These are phyloP conservation scores for Motacilla alba DNA, from an alignment of 2,113 vertebrate genomes.

Conservation along the genomic window DNA sequence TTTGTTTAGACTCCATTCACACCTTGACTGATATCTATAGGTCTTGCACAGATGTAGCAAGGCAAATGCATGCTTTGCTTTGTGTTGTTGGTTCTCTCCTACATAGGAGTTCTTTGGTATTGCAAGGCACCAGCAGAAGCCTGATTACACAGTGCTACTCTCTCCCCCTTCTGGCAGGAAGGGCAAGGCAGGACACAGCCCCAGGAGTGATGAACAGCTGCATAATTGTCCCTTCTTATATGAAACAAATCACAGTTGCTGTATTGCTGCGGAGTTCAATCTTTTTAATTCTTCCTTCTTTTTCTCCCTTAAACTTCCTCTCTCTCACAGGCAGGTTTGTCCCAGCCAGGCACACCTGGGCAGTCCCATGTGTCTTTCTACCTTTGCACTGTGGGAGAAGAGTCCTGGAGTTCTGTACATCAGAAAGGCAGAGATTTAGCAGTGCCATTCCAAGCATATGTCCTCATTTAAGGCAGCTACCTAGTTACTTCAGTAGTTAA, in stretches of 20 bases:
- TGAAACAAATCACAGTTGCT: not conserved
- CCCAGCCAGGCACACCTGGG: not conserved
- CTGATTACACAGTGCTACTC: not conserved
- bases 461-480: not conserved
- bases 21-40: not conserved
- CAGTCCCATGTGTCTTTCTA: not conserved
- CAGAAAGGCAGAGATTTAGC: not conserved
- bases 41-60: not conserved
- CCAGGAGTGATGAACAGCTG: not conserved
- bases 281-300: not conserved
- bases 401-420: not conserved
- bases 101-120: not conserved
- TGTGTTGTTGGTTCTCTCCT: not conserved
- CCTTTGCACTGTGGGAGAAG: not conserved
- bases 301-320: not conserved
- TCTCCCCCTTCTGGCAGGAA: slow-evolving; percentile 4
- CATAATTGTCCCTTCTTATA: not conserved
- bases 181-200: not conserved
- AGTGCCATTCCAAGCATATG: not conserved
- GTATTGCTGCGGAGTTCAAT: not conserved
- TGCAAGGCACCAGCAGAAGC: not conserved
- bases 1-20: slow-evolving; percentile 33
- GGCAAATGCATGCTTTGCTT: not conserved
- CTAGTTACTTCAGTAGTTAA: not conserved
- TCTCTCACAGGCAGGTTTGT: not conserved